A percentile compares a stretch with the other conserved stretches of the same genome.
phyloP scores from a whole-genome alignment of 2,888 invertebrate genomes.

The Hyposoter didymator region DNA sequence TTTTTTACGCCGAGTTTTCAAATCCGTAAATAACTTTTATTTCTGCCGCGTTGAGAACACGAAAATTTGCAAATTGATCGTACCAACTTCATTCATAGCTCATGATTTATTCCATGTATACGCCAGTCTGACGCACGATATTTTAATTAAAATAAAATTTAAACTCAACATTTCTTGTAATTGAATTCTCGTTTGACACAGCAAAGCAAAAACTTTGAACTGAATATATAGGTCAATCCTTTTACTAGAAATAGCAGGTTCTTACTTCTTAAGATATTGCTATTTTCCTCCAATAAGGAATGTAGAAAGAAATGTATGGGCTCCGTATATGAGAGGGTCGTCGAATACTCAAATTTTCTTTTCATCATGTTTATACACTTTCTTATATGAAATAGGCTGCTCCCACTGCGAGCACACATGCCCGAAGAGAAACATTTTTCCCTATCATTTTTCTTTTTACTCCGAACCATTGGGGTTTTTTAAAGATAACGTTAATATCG shows the following conservation, averaged over 20 bases:
- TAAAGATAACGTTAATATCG: background rate
- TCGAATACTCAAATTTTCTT: constrained; percentile 37
- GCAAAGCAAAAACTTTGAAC: constrained; percentile 10
- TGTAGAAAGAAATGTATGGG: constrained; percentile 23
- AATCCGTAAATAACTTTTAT: constrained; percentile 39
- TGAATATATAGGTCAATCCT: constrained; percentile 54
- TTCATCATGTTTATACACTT: constrained; percentile 38
- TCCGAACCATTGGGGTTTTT: background rate
- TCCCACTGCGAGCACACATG: constrained; percentile 21
- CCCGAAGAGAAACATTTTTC: background rate
- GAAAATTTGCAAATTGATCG: constrained; percentile 10
- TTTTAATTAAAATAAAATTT: constrained; percentile 8
- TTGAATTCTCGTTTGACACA: constrained; percentile 29
- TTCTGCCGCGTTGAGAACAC: background rate
- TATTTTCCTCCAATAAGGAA: constrained; percentile 25
- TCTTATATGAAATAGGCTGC: constrained; percentile 15
- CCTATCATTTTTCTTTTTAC: background rate
- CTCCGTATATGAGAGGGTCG: constrained; percentile 19
- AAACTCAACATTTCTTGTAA: constrained; percentile 28
- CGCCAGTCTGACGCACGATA: background rate
- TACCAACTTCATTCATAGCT: constrained; percentile 8
- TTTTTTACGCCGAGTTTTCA: background rate
- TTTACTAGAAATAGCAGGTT: constrained; percentile 30
- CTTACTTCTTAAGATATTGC: constrained; percentile 34
- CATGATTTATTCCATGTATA: constrained; percentile 16